Evolutionary conservation across 1,140 invertebrate species (phyloP), one percentile per base, ranked within the genome.

Genomic region (Procambarus virginalis): DNA sequence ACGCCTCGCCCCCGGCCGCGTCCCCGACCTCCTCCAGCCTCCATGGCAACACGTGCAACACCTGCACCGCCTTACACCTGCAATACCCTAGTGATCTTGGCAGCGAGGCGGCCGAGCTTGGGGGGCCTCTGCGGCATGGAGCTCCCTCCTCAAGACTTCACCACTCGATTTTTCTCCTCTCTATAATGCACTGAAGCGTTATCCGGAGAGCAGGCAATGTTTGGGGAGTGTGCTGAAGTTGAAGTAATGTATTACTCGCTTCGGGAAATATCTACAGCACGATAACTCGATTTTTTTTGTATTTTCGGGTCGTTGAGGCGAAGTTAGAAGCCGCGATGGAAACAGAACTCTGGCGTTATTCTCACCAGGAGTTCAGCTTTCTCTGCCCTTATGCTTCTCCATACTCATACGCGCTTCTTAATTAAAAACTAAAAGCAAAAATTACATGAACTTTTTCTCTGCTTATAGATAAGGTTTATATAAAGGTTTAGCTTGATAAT

Each of bases 331-430:
- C 4, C 60, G 5, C 17, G 17, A 64, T 20, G 60, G 60, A 64
- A 55, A 64, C 60, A 64, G 60, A 64, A 14, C 60, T 17, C 4
- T 2, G 10, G 77, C 20, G 46, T 79, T 79, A 79, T 10, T 79
- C 12, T 51, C 77, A 79, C 77, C 77, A 79, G 6, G 51, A 20
- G 20, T 51, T 79, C n/a, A 51, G 77, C 77, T 79, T 79, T 79
- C 77, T 51, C 77, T 51, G 14, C 20, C 10, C 5, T 5, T 68
- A 68, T n/a, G 20, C 64, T 68, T 17, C 34, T 34, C 34, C 34
- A 34, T 34, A 1, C 34, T 34, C 34, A 34, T 34, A 34, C 34
- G 34, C 34, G 34, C 34, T 34, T 34, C 34, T 34, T 34, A 34
- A 34, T 34, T 0, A 34, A 34, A 34, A 34, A 34, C 34, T 34